These are phyloP conservation scores for Nebria brevicollis DNA, from an alignment of 2,888 invertebrate genomes.

Conservation along the genomic window DNA sequence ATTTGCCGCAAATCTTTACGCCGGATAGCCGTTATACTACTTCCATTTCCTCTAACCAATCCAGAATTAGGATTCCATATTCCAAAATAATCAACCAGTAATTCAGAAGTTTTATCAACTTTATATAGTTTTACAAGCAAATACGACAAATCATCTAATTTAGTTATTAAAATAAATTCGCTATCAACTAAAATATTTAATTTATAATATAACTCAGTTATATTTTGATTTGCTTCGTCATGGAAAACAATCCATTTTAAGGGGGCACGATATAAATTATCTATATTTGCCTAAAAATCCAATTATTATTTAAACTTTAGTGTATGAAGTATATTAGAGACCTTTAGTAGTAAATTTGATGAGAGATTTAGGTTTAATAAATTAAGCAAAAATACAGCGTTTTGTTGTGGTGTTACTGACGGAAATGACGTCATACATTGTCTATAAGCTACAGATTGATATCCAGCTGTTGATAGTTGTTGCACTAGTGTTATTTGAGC, in stretches of 20 bases:
- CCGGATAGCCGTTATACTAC: constrained; percentile 55
- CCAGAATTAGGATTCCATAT: constrained; percentile 51
- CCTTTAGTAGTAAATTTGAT: constrained; percentile 58
- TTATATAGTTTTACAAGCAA: constrained; percentile 56
- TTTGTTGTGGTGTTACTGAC: constrained; percentile 53
- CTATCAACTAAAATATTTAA: constrained; percentile 64
- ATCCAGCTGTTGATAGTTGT: neutral
- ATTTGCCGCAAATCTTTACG: constrained; percentile 64
- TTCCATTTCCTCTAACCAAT: constrained; percentile 24
- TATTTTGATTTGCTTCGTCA: constrained; percentile 37
- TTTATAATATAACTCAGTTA: constrained; percentile 48
- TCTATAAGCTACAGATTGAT: constrained; percentile 3
- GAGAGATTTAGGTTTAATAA: constrained; percentile 58
- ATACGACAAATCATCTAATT: constrained; percentile 53
- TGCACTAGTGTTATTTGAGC: neutral
- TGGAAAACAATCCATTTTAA: constrained; percentile 65
- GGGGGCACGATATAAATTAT: constrained; percentile 65
- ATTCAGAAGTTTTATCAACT: constrained; percentile 53
- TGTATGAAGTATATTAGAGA: constrained; percentile 50
- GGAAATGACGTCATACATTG: constrained; percentile 41
- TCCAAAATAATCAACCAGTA: constrained; percentile 53
- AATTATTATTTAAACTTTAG: neutral
- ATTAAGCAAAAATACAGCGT: constrained; percentile 61
- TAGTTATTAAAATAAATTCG: constrained; percentile 63
- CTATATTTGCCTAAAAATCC: constrained; percentile 61